These are phyloP conservation scores for Seira musarum DNA, from an alignment of 2,888 invertebrate genomes.

Conservation along the genomic window DNA sequence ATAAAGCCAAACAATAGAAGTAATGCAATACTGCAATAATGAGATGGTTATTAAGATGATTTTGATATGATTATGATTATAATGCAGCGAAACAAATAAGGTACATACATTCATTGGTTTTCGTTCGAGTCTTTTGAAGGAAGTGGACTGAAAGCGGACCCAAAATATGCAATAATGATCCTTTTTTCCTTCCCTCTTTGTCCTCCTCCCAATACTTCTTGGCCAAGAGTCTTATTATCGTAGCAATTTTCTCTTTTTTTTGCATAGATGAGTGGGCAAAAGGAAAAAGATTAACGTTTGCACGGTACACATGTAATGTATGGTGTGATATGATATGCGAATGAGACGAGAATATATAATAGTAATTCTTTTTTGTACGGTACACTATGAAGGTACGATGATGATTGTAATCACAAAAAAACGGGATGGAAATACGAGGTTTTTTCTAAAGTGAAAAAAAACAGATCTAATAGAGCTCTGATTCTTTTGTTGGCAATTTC, in stretches of 20 bases:
- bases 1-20: neutral
- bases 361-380: neutral
- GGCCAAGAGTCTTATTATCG: neutral
- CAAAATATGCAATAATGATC: constrained; percentile 23
- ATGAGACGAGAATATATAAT: too few relatives aligned
- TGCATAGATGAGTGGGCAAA: constrained; percentile 37
- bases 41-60: neutral
- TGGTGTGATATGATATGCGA: too few relatives aligned
- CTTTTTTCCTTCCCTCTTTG: constrained; percentile 24
- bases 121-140: too few relatives aligned
- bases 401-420: constrained; percentile 14
- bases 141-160: neutral
- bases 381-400: neutral
- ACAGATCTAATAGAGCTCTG: constrained; percentile 40
- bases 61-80: neutral
- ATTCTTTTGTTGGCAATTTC: constrained; percentile 53
- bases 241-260: constrained; percentile 17
- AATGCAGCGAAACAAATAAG: neutral
- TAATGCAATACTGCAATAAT: neutral
- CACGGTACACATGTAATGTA: too few relatives aligned
- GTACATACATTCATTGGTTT: neutral
- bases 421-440: constrained; percentile 22
- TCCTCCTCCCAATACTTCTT: constrained; percentile 15
- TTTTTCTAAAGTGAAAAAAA: neutral
- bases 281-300: neutral